phyloP scores from a whole-genome alignment of 2,113 vertebrate species.

The Trinectes maculatus region DNA sequence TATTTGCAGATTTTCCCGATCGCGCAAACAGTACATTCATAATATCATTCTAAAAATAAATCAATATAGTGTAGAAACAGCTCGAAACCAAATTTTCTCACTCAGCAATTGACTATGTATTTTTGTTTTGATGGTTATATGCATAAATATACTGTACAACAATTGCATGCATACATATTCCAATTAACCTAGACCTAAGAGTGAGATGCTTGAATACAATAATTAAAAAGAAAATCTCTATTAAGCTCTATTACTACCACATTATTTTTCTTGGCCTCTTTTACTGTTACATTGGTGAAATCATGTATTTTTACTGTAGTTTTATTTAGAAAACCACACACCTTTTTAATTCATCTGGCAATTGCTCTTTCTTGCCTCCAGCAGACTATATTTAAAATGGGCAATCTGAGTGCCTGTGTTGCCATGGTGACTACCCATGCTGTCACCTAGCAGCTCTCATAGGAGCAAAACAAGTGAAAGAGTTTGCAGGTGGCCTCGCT shows the following conservation, averaged over 20 bases:
- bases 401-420: conserved; percentile 48
- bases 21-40: too few relatives aligned
- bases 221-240: background rate
- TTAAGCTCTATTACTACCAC: background rate
- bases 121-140: background rate
- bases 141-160: too few relatives aligned
- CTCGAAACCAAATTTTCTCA: too few relatives aligned
- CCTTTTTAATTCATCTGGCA: conserved; percentile 12
- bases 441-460: conserved; percentile 47
- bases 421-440: conserved; percentile 44
- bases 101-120: too few relatives aligned
- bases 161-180: background rate
- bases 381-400: conserved; percentile 31
- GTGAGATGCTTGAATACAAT: background rate
- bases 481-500: conserved; percentile 36
- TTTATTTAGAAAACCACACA: conserved; percentile 1
- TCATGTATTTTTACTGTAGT: background rate
- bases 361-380: background rate
- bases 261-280: too few relatives aligned
- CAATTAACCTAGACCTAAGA: background rate
- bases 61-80: too few relatives aligned
- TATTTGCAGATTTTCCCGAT: background rate
- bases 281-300: background rate
- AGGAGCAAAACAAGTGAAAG: conserved; percentile 47
- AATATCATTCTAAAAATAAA: too few relatives aligned